Evolutionary conservation across 2,797 vertebrate species (phyloP).

Genomic region (Craterocephalus amniculus): DNA sequence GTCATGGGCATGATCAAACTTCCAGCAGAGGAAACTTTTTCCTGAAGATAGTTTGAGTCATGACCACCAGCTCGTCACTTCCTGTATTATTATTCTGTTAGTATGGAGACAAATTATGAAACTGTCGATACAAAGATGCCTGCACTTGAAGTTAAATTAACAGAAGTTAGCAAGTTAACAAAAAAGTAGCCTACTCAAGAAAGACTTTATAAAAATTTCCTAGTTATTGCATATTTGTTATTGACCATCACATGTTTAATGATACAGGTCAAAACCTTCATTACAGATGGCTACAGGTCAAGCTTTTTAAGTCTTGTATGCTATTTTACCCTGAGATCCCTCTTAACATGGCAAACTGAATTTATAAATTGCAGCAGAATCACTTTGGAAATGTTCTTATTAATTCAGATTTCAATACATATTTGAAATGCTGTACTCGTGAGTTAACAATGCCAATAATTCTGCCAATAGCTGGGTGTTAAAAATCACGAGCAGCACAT

Average conservation of each 20-base stretch:
- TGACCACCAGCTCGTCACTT: conserved; percentile 17
- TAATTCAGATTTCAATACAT: neutral
- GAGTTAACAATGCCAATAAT: neutral
- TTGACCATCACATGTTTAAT: neutral
- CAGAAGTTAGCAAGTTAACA: neutral
- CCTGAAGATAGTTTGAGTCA: conserved; percentile 17
- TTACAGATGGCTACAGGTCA: no score
- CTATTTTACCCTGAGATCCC: no score
- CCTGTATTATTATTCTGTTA: neutral
- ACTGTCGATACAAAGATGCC: neutral
- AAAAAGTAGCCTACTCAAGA: no score
- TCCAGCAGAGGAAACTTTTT: conserved; percentile 8
- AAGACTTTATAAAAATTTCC: no score
- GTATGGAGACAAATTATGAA: conserved; percentile 1
- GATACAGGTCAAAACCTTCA: neutral
- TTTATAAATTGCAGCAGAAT: no score
- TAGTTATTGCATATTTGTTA: neutral
- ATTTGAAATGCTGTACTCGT: neutral
- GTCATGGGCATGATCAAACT: conserved; percentile 22
- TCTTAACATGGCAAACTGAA: no score
- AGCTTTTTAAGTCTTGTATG: no score
- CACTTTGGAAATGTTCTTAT: neutral
- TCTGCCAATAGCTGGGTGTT: neutral
- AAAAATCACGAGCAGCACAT: neutral
- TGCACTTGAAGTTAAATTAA: conserved; percentile 14